Evolutionary conservation across 2,797 vertebrate species (phyloP), one percentile per base, ranked within the genome.

Genomic region (Pantherophis vulpinus): DNA sequence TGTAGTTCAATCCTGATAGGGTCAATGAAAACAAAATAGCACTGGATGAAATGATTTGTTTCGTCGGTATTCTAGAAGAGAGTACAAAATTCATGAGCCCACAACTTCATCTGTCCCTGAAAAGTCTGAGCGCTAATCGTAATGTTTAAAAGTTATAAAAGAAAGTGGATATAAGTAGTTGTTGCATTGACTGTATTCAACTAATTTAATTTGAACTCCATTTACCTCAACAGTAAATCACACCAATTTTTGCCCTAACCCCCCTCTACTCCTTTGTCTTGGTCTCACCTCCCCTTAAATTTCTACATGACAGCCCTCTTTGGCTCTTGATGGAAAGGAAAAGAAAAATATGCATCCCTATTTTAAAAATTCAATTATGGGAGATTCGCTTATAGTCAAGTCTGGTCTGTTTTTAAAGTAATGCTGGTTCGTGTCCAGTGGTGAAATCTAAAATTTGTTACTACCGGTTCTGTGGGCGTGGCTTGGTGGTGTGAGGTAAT

Each of bases 331-430:
- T 25, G 3, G 23, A 12, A 47, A 83, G 10, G 23, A 83, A 83
- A 47, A 83, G 37, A 47, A 47, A 83, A 83, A 83, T 83, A 83
- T 47, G 37, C 42, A 25, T 47, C 42, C 79, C 42, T 47, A 83
- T 47, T 25, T 83, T 83, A 83, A 47, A 83, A 12, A 83, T 12
- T 83, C 42, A 47, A 1, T 47, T 25, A 83, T 47, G 74, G 90
- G 93, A 74, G 54, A 70, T 66, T 23, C 0, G 2, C 89, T 63
- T 88, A 92, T 1, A 13, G 42, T 56, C 23, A 60, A 56, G 29
- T 61, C 74, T 54, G 87, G 37, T 66, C 9, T 12, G 58, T 10
- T 66, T 89, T 89, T 86, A 93, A 88, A 93, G 23, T 86, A 94
- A 92, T 32, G 11, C 18, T 93, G 10, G 20, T 47, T 83, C 4